These are phyloP conservation scores for Thelohanellus kitauei DNA, from an alignment of 30 jellyfish, hydroid and myxozoan species.

Conservation along the genomic window DNA sequence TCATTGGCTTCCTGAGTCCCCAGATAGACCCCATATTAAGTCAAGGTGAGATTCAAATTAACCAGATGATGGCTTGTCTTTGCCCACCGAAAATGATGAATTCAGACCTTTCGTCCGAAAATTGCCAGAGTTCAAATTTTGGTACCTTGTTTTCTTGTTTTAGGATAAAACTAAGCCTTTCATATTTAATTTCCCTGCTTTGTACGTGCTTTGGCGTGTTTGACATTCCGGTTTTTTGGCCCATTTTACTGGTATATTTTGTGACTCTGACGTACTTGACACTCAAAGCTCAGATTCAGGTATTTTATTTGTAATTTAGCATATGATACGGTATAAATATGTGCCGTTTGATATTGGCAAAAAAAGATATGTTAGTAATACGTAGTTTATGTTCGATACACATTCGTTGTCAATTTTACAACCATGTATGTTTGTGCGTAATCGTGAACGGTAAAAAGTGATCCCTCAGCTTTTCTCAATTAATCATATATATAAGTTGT, in stretches of 20 bases:
- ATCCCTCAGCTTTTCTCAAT: too few relatives aligned
- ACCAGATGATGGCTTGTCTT: slow-evolving; percentile 50
- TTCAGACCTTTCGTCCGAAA: slow-evolving; percentile 79
- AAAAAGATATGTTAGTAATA: slow-evolving; percentile 25
- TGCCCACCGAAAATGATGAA: slow-evolving; percentile 53
- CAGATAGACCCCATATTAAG: slow-evolving; percentile 49
- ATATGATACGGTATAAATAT: slow-evolving; percentile 63
- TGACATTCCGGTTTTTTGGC: slow-evolving; percentile 89
- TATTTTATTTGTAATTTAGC: slow-evolving; percentile 20
- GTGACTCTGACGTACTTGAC: slow-evolving; percentile 40
- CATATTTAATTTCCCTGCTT: slow-evolving; percentile 21
- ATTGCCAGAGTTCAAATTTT: slow-evolving; percentile 67
- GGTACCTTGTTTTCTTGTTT: slow-evolving; percentile 14
- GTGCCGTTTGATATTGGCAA: slow-evolving; percentile 62
- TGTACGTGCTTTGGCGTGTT: slow-evolving; percentile 64
- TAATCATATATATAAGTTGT: too few relatives aligned
- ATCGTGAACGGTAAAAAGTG: too few relatives aligned
- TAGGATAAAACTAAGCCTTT: slow-evolving; percentile 46
- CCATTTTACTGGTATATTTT: slow-evolving; percentile 70
- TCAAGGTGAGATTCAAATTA: too few relatives aligned
- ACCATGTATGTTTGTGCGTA: too few relatives aligned
- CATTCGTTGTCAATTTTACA: too few relatives aligned
- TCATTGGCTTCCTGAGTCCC: slow-evolving; percentile 87
- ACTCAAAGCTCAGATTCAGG: slow-evolving; percentile 65
- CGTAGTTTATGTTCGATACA: too few relatives aligned